These are phyloP conservation scores for Pachypanchax playfairii DNA, from an alignment of 2,113 vertebrate genomes.

Conservation along the genomic window DNA sequence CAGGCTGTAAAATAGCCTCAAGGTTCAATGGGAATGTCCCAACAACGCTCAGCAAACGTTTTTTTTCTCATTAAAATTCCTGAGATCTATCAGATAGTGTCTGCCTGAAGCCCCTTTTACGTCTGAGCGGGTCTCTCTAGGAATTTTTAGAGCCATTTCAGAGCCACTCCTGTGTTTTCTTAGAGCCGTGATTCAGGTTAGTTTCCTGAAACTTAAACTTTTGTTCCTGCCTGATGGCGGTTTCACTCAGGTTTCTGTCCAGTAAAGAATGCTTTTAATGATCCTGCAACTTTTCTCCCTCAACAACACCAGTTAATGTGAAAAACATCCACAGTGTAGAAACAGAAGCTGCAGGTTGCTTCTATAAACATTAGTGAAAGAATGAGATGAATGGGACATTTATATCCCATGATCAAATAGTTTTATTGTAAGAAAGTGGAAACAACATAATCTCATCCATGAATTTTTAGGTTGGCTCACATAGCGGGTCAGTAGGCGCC, in stretches of 20 bases:
- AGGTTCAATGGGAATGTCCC: background rate
- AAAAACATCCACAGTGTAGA: too few species aligned
- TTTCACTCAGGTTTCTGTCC: background rate
- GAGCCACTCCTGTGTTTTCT: background rate
- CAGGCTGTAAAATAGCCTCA: too few species aligned
- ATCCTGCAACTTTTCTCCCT: background rate
- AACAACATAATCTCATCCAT: too few species aligned
- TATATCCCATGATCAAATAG: too few species aligned
- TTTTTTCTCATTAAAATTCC: background rate
- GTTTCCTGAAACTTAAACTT: background rate
- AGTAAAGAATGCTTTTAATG: background rate
- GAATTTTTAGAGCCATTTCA: background rate
- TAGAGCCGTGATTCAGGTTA: background rate
- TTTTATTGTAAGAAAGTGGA: too few species aligned
- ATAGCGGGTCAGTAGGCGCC: too few species aligned
- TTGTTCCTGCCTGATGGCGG: background rate
- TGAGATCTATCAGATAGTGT: too few species aligned
- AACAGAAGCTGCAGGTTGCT: too few species aligned
- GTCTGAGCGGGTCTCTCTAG: background rate
- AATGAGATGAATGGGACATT: too few species aligned
- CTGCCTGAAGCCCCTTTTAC: too few species aligned
- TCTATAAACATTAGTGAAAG: too few species aligned
- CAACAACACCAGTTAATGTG: background rate
- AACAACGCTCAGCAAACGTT: background rate
- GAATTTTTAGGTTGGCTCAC: too few species aligned